Base-by-base conservation (phyloP, 1,140 invertebrate species). In the Neodiprion fabricii region DNA sequence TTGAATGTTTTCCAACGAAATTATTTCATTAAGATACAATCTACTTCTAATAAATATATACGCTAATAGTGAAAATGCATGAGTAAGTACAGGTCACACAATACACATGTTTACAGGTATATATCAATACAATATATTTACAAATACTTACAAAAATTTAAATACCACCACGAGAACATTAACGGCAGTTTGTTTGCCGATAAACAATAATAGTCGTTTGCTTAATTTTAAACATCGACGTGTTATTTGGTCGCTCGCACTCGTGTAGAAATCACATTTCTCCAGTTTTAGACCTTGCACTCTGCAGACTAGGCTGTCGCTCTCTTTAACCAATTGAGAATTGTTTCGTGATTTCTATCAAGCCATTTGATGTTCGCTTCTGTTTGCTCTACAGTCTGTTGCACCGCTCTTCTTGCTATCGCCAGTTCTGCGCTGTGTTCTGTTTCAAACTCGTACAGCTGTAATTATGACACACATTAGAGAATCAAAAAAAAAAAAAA, bases 281-380 rank as follows among this genome's bases (percentile, higher is more conserved):
- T 14, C 8, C 53, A 61, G 5, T 40, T 61, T 17, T 40, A 61
- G 53, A 5, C 53, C 28, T 40, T 40, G 28, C 53, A 61, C 53
- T 61, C 28, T 40, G 28, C 28, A 21, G 70, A 47, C 81, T 80
- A 84, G 70, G 80, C 80, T 8, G 77, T 80, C 49, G 84, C 83
- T 65, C 78, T 80, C 9, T 79, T 81, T 17, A 97, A 81, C 95
- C 95, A 97, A 14, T 91, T 85, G 1, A 92, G 89, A 61, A 97
- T 95, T 0, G 89, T 89, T 17, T 91, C 86, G 78, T 94, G 94
- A 87, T 96, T 95, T 70, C 87, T 89, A 23, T 93, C 87, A 89
- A 95, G 92, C 96, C 96, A 97, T 71, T 92, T 89, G 0, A 96
- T 92, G 81, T 97, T 97, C 4, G 93, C 92, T 80, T 93, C 90